Percentiles rank a stretch among this genome's conserved stretches.
These are phyloP conservation scores for Zaprionus capensis DNA, from an alignment of 1,140 invertebrate species.

Conservation along the genomic window DNA sequence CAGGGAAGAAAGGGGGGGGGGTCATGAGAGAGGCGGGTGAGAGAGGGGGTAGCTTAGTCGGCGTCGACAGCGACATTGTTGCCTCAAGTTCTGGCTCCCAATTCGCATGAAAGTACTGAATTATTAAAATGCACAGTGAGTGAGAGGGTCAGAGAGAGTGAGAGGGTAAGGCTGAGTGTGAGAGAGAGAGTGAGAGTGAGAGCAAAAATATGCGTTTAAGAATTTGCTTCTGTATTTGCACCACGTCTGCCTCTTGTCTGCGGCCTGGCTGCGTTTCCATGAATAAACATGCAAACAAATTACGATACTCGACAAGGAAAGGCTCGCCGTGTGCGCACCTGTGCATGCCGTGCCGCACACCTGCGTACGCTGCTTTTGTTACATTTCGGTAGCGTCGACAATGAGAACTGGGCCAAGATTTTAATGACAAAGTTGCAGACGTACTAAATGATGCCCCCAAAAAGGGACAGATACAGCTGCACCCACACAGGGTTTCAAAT, in stretches of 20 bases:
- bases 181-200: neutral
- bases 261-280: constrained; percentile 47
- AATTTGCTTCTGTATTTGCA: constrained; percentile 60
- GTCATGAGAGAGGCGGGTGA: neutral
- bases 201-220: constrained; percentile 21
- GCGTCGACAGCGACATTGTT: constrained; percentile 36
- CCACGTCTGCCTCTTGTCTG: constrained; percentile 69
- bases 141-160: neutral
- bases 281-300: constrained; percentile 74
- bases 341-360: constrained; percentile 26
- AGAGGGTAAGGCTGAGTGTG: neutral
- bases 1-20: neutral
- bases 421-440: constrained; percentile 52
- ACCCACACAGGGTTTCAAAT: neutral
- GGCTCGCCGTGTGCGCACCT: constrained; percentile 33
- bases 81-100: constrained; percentile 59
- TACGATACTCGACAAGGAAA: constrained; percentile 59
- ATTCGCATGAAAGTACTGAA: constrained; percentile 60
- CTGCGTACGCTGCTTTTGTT: constrained; percentile 32
- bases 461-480: neutral
- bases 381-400: constrained; percentile 25
- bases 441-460: constrained; percentile 4
- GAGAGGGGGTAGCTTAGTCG: neutral
- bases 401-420: constrained; percentile 73
- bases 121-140: constrained; percentile 58